Evolutionary conservation across 2,797 vertebrate species (phyloP).

Genomic region (Eremophila alpestris): DNA sequence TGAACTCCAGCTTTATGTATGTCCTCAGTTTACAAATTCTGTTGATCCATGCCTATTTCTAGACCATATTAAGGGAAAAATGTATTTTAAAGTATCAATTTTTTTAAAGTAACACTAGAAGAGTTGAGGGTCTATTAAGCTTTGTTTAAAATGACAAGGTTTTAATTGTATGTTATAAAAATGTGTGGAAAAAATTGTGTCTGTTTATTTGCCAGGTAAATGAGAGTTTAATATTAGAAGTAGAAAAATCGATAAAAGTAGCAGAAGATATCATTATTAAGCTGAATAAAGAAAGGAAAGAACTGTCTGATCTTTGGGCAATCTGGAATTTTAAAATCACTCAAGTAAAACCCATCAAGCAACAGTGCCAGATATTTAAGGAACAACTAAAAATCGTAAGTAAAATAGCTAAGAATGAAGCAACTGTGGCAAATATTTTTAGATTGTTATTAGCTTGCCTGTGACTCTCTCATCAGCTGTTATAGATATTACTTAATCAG

Average conservation of each 20-base stretch:
- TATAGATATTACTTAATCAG: neutral
- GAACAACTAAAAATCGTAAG: constrained; percentile 83
- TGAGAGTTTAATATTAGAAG: constrained; percentile 69
- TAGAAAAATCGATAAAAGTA: constrained; percentile 64
- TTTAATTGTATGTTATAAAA: neutral
- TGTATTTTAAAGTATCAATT: neutral
- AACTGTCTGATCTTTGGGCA: constrained; percentile 77
- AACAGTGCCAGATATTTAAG: constrained; percentile 80
- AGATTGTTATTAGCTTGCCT: neutral
- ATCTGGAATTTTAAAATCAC: constrained; percentile 74
- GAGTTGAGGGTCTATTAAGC: neutral
- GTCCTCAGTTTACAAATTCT: neutral
- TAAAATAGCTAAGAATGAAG: neutral
- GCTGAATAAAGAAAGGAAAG: constrained; percentile 76
- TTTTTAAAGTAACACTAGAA: neutral
- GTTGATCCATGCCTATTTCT: neutral
- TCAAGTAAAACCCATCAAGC: constrained; percentile 74
- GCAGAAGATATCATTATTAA: constrained; percentile 73
- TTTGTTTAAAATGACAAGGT: neutral
- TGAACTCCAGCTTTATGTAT: neutral
- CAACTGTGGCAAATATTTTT: neutral
- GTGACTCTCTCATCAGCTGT: neutral
- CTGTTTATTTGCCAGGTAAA: constrained; percentile 76
- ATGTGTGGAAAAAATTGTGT: neutral
- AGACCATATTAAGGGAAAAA: neutral